Conservation (phyloP, 2,888 invertebrate genomes). For the Lordiphosa fenestrarum region DNA sequence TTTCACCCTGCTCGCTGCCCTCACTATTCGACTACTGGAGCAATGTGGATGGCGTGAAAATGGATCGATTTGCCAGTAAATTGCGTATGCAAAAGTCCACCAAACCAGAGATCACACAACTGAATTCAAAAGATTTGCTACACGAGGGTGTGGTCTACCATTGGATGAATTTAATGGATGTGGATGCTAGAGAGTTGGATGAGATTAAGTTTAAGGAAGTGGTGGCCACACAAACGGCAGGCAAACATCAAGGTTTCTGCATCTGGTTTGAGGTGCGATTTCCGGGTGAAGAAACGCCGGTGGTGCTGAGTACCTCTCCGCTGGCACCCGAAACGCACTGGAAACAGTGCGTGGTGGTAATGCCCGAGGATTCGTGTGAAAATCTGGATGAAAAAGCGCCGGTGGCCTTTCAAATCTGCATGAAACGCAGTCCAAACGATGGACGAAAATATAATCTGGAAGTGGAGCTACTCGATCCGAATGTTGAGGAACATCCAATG, state of each 20-base stretch:
- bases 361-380: slow-evolving; percentile 85
- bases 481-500: slow-evolving; percentile 86
- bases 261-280: slow-evolving; percentile 91
- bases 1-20: slow-evolving; percentile 82
- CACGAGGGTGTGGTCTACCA: slow-evolving; percentile 84
- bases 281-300: slow-evolving; percentile 82
- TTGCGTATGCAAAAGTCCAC: slow-evolving; percentile 84
- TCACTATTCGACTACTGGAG: slow-evolving; percentile 88
- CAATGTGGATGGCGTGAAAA: slow-evolving; percentile 88
- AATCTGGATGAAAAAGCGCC: slow-evolving; percentile 82
- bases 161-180: slow-evolving; percentile 86
- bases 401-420: slow-evolving; percentile 85
- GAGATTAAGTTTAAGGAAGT: slow-evolving; percentile 84
- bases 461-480: slow-evolving; percentile 86
- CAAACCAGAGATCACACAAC: slow-evolving; percentile 84
- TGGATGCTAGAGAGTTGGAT: slow-evolving; percentile 83
- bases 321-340: slow-evolving; percentile 90
- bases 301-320: slow-evolving; percentile 91
- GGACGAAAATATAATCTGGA: slow-evolving; percentile 84
- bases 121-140: slow-evolving; percentile 83
- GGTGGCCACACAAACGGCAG: slow-evolving; percentile 80
- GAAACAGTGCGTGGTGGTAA: slow-evolving; percentile 94
- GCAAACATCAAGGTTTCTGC: slow-evolving; percentile 87
- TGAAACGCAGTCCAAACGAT: slow-evolving; percentile 80
- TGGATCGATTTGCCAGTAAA: slow-evolving; percentile 85